These are phyloP conservation scores for Thymelicus sylvestris DNA, from an alignment of 2,888 invertebrate species.

Conservation along the genomic window DNA sequence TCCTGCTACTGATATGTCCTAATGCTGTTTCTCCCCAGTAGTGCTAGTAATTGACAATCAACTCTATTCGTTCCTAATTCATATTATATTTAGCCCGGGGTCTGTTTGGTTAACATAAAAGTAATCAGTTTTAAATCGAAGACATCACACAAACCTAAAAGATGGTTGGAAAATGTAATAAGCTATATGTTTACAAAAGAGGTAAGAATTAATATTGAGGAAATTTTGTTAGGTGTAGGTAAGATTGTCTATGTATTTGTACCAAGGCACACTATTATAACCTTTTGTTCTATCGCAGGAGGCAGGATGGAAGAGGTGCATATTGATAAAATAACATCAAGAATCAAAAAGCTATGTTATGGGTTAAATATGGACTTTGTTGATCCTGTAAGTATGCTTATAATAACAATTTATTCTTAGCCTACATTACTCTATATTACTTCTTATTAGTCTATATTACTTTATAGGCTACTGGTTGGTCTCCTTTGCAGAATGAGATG, in stretches of 20 bases:
- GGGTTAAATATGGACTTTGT: constrained; percentile 98
- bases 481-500: no score
- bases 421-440: no score
- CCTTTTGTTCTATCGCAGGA: constrained; percentile 79
- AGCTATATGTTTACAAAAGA: constrained; percentile 79
- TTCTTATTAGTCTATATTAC: no score
- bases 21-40: constrained; percentile 46
- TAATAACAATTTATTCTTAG: no score
- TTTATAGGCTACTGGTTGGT: no score
- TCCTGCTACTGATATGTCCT: constrained; percentile 13
- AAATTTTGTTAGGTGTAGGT: neutral
- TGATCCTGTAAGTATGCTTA: constrained; percentile 91
- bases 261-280: no score
- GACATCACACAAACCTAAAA: neutral
- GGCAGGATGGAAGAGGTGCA: constrained; percentile 96
- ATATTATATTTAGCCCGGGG: no score
- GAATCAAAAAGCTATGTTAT: constrained; percentile 97
- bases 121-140: neutral
- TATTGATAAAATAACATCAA: constrained; percentile 98
- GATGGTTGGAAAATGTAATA: constrained; percentile 77
- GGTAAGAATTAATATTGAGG: constrained; percentile 57
- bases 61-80: no score
- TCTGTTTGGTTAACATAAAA: no score
- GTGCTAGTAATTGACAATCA: no score
- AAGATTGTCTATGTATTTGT: neutral